A percentile compares a stretch with the other conserved stretches of the same genome.
Conservation (phyloP, 2,797 vertebrate genomes). For the Myripristis jacobus region DNA sequence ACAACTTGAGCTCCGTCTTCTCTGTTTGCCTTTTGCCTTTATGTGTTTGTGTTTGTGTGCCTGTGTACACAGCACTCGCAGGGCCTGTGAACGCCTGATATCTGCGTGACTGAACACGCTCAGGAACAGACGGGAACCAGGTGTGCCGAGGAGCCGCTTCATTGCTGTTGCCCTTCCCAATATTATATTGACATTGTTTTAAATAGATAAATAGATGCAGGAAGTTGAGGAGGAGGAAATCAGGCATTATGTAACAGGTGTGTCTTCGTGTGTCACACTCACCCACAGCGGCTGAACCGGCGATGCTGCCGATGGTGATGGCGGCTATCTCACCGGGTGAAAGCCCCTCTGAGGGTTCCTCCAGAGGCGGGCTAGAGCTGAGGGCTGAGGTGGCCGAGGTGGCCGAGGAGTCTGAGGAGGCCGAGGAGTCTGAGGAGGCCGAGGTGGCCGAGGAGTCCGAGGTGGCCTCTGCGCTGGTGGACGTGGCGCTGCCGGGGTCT, state of each 20-base stretch:
- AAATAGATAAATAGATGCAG: constrained; percentile 14
- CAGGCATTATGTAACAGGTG: neutral
- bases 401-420: no score
- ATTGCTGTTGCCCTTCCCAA: neutral
- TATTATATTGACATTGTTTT: neutral
- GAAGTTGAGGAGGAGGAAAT: constrained; percentile 15
- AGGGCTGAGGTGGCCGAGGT: accelerated
- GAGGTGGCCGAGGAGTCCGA: no score
- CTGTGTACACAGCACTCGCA: neutral
- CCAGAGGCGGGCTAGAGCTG: neutral
- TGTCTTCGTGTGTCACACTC: constrained; percentile 37
- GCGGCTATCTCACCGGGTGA: constrained; percentile 71
- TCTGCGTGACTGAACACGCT: constrained; percentile 22
- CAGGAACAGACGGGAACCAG: neutral
- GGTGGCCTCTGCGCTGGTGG: no score
- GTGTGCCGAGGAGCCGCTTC: neutral
- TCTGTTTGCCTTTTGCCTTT: neutral
- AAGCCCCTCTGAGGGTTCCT: neutral
- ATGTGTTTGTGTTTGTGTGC: neutral
- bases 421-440: no score
- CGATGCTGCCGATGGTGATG: constrained; percentile 71
- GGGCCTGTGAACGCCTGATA: neutral
- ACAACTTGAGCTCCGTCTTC: neutral
- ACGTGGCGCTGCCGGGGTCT: accelerated
- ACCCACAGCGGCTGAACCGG: constrained; percentile 74